Conservation (phyloP, 2,113 vertebrate species). For the Terrapene triunguis region DNA sequence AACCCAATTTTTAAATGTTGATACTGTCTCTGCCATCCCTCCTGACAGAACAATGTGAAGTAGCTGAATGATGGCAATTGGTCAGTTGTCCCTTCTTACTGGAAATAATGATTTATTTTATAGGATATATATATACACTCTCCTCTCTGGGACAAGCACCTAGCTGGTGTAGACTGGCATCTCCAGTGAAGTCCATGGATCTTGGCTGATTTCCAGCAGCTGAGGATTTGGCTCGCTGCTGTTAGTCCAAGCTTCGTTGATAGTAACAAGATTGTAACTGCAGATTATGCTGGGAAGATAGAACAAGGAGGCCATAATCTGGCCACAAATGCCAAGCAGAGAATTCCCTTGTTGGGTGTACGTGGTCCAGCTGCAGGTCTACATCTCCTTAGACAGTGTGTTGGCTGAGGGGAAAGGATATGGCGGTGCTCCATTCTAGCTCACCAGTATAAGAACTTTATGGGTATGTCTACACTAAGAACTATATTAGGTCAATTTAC, state of each 20-base stretch:
- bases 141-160: not conserved
- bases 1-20: constrained; percentile 28
- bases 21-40: constrained; percentile 22
- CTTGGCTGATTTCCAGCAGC: not conserved
- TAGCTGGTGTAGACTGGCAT: not conserved
- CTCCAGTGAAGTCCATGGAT: not conserved
- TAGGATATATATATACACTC: not conserved
- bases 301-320: not conserved
- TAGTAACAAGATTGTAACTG: not conserved
- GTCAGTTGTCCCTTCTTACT: not conserved
- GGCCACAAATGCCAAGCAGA: not conserved
- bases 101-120: constrained; percentile 32
- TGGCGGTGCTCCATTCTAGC: too few species aligned
- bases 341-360: not conserved
- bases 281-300: not conserved
- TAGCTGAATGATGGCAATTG: constrained; percentile 21
- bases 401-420: too few species aligned
- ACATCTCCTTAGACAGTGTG: too few species aligned
- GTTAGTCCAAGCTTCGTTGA: not conserved
- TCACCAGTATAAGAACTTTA: too few species aligned
- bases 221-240: not conserved
- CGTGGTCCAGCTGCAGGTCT: too few species aligned
- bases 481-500: too few species aligned
- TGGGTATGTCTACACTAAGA: too few species aligned
- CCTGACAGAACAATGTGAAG: not conserved